A percentile compares a stretch with the other conserved stretches of the same genome.
phyloP scores from a whole-genome alignment of 2,797 vertebrate species.

The Mormyrops attenuatus region DNA sequence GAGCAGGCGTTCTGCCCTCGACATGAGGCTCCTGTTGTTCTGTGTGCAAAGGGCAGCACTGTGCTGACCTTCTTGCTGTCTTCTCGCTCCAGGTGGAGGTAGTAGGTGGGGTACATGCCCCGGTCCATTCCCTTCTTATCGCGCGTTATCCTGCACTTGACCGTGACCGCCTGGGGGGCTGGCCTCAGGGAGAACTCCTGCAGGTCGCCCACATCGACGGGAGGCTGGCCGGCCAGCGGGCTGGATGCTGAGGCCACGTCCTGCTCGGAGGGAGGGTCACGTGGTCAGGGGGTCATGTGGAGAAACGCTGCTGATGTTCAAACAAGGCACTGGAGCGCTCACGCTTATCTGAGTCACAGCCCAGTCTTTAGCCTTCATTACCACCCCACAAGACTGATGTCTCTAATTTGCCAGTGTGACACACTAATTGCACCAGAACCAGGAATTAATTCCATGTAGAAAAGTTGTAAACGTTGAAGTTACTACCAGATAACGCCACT shows the following conservation, averaged over 20 bases:
- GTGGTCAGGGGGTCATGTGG: background rate
- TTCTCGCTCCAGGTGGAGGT: constrained; percentile 73
- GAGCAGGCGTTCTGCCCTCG: background rate
- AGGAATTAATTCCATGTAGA: background rate
- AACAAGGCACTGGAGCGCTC: background rate
- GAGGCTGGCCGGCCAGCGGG: constrained; percentile 72
- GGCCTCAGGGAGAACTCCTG: constrained; percentile 70
- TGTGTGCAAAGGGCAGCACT: constrained; percentile 20
- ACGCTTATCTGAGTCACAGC: background rate
- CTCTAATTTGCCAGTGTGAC: background rate
- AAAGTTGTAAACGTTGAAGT: background rate
- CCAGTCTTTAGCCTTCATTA: background rate
- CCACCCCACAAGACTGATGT: background rate
- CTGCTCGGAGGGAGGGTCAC: constrained; percentile 49
- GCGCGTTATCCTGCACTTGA: constrained; percentile 75
- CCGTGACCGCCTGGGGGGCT: constrained; percentile 67
- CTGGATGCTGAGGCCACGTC: constrained; percentile 86
- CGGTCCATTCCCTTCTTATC: constrained; percentile 80
- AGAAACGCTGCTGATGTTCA: background rate
- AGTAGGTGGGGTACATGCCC: constrained; percentile 78
- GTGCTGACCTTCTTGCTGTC: constrained; percentile 71
- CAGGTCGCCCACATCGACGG: constrained; percentile 68
- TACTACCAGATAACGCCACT: background rate
- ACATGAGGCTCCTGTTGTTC: background rate
- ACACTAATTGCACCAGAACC: background rate